phyloP scores from a whole-genome alignment of 2,113 vertebrate genomes.

The Excalfactoria chinensis region DNA sequence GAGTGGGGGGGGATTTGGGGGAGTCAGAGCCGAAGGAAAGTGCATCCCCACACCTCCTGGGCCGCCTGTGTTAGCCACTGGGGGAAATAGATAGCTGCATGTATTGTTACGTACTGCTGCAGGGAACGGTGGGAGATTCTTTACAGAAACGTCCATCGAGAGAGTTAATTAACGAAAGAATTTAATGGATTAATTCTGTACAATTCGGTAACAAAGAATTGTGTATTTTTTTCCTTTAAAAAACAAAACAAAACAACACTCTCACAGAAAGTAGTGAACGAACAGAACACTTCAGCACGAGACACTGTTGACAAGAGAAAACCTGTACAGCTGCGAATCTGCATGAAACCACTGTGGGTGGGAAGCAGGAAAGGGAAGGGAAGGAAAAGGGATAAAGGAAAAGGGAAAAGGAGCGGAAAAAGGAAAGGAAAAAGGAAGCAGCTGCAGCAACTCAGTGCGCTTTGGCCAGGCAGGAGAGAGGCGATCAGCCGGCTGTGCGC shows the following conservation, averaged over 20 bases:
- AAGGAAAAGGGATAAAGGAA: not conserved
- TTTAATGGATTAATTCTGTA: slow-evolving; percentile 77
- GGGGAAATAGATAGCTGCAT: not conserved
- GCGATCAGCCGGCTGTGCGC: not conserved
- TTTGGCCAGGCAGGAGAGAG: not conserved
- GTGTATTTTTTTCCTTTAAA: not conserved
- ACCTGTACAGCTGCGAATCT: slow-evolving; percentile 71
- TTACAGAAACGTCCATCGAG: slow-evolving; percentile 61
- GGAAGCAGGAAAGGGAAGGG: not conserved
- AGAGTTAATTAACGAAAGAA: slow-evolving; percentile 66
- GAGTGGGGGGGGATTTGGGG: no score
- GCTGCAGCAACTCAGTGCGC: not conserved
- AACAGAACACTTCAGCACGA: slow-evolving; percentile 81
- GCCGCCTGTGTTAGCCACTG: slow-evolving; percentile 30
- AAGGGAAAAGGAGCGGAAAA: not conserved
- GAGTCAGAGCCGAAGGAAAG: not conserved
- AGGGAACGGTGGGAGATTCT: not conserved
- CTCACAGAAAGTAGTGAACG: slow-evolving; percentile 14
- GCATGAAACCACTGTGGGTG: slow-evolving; percentile 80
- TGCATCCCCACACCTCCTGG: not conserved
- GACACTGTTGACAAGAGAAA: slow-evolving; percentile 75
- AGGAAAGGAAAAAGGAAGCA: not conserved
- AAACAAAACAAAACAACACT: not conserved
- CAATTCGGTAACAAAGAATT: slow-evolving; percentile 82
- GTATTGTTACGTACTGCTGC: not conserved